Percentiles rank a stretch among this genome's conserved stretches.
Evolutionary conservation across 2,888 invertebrate genomes (phyloP).

Genomic region (Mesoligia furuncula): DNA sequence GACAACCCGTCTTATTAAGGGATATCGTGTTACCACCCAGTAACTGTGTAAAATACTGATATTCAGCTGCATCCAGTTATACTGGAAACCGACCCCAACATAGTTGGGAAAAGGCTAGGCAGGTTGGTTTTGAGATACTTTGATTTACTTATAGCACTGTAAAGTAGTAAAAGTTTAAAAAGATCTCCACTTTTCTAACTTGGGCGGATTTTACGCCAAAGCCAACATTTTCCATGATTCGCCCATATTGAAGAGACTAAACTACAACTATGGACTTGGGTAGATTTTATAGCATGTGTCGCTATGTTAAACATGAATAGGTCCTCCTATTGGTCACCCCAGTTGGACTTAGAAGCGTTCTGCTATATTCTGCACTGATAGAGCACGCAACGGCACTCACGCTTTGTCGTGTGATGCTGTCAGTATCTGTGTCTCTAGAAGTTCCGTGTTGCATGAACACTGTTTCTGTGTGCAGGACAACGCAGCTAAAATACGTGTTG

Average conservation of each 20-base stretch:
- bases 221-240: neutral
- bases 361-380: neutral
- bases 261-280: neutral
- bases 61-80: too few relatives aligned
- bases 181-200: too few relatives aligned
- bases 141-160: too few relatives aligned
- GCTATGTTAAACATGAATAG: neutral
- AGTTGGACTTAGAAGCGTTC: neutral
- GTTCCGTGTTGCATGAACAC: neutral
- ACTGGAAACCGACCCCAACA: too few relatives aligned
- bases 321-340: neutral
- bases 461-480: conserved; percentile 91
- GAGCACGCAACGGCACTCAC: neutral
- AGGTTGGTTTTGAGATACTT: too few relatives aligned
- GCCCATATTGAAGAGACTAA: neutral
- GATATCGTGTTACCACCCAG: too few relatives aligned
- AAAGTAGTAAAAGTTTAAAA: too few relatives aligned
- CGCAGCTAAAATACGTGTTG: conserved; percentile 95
- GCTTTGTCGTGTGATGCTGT: too few relatives aligned
- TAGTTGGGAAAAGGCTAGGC: too few relatives aligned
- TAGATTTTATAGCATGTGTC: neutral
- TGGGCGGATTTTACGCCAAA: neutral
- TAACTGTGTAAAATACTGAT: too few relatives aligned
- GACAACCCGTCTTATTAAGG: too few relatives aligned
- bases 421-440: neutral